A percentile compares a stretch with the other conserved stretches of the same genome.
phyloP scores from a whole-genome alignment of 2,888 invertebrate genomes.

The Amblyjoppa fuscipennis region DNA sequence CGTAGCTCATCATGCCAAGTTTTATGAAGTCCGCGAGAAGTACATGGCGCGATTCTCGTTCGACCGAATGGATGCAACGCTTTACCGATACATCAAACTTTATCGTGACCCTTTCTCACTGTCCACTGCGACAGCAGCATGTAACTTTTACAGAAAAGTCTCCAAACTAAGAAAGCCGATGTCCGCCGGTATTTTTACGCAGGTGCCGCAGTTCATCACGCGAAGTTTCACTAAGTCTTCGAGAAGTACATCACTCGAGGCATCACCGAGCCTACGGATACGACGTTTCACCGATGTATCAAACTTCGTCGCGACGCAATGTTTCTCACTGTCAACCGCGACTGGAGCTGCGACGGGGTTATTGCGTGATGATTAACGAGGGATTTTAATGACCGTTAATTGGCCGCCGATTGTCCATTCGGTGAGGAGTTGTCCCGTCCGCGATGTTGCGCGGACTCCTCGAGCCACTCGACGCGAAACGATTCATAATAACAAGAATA shows the following conservation, averaged over 20 bases:
- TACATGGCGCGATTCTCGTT: not conserved
- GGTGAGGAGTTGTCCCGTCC: constrained; percentile 34
- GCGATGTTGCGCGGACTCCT: constrained; percentile 24
- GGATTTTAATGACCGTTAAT: constrained; percentile 63
- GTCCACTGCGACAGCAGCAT: constrained; percentile 22
- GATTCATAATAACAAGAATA: constrained; percentile 57
- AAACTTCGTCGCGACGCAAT: constrained; percentile 46
- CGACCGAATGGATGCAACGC: not conserved
- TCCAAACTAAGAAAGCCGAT: not conserved
- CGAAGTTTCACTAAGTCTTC: not conserved
- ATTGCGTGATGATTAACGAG: constrained; percentile 60
- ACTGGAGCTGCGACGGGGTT: constrained; percentile 24
- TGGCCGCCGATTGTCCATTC: constrained; percentile 61
- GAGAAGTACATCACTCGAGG: not conserved
- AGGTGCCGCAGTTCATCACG: not conserved
- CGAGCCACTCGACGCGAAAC: constrained; percentile 19
- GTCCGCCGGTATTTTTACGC: not conserved
- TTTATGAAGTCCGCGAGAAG: not conserved
- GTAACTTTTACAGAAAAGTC: not conserved
- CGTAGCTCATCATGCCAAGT: not conserved
- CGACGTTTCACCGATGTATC: constrained; percentile 48
- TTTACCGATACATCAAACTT: constrained; percentile 58
- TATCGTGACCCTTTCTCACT: constrained; percentile 26
- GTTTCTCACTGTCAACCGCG: constrained; percentile 35
- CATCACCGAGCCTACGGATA: not conserved